Evolutionary conservation across 2,113 vertebrate species (phyloP).

Genomic region (Ameiurus melas): DNA sequence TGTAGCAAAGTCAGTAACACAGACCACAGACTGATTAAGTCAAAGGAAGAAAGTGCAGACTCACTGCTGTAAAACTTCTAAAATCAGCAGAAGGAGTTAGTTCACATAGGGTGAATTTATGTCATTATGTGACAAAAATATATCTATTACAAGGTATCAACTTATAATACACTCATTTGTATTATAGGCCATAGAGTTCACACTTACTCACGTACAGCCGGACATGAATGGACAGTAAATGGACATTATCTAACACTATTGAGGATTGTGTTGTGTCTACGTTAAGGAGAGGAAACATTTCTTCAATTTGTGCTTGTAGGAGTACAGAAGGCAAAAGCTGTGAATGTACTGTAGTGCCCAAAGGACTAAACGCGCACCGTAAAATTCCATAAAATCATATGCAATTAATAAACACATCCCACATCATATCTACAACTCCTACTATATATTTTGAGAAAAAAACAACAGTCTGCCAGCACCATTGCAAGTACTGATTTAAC

Average conservation of each 20-base stretch:
- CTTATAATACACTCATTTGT: not conserved
- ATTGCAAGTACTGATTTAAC: not conserved
- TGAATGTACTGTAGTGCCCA: not conserved
- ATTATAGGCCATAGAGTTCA: not conserved
- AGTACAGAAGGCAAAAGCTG: not conserved
- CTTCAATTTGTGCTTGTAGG: not conserved
- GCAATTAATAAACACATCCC: not conserved
- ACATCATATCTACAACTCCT: not conserved
- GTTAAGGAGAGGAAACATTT: not conserved
- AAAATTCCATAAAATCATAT: not conserved
- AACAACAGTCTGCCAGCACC: not conserved
- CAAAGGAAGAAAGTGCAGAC: not conserved
- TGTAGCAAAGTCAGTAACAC: slow-evolving; percentile 1
- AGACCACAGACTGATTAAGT: slow-evolving; percentile 16
- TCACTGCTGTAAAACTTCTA: slow-evolving; percentile 26
- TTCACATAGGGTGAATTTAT: not conserved
- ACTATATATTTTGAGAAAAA: not conserved
- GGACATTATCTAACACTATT: too few relatives aligned
- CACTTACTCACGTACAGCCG: not conserved
- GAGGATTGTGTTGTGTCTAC: not conserved
- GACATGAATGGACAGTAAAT: not conserved
- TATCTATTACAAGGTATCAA: not conserved
- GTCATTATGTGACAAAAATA: slow-evolving; percentile 3
- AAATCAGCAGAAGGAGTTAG: not conserved
- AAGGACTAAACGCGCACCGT: not conserved